Percentiles rank a stretch among this genome's conserved stretches.
Evolutionary conservation across 2,797 vertebrate species (phyloP).

Genomic region (Morus bassanus): DNA sequence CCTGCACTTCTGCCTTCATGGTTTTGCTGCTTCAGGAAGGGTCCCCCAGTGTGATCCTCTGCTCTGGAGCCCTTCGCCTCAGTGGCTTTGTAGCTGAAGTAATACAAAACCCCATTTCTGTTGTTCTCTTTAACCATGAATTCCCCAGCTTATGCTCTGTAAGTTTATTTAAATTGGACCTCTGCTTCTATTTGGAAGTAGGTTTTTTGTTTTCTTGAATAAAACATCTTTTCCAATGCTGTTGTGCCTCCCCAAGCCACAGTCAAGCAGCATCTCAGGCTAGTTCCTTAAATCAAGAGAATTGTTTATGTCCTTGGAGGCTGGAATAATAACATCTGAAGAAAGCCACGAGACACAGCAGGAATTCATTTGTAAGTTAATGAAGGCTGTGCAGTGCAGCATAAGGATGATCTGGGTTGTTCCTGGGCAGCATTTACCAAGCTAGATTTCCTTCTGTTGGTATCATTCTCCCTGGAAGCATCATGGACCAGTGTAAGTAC

Average conservation of each 20-base stretch:
- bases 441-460: neutral
- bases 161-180: slow-evolving; percentile 1
- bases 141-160: neutral
- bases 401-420: neutral
- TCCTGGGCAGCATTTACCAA: slow-evolving; percentile 8
- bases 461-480: neutral
- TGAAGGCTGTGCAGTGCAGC: neutral
- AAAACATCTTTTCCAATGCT: slow-evolving; percentile 21
- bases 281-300: slow-evolving; percentile 24
- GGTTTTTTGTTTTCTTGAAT: slow-evolving; percentile 35
- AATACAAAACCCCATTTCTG: neutral
- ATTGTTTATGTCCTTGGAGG: slow-evolving; percentile 13
- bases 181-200: slow-evolving; percentile 1
- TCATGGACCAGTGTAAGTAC: neutral
- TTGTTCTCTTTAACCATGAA: neutral
- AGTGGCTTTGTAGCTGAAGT: neutral
- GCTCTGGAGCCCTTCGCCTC: too few species aligned
- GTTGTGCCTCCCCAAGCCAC: neutral
- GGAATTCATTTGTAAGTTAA: slow-evolving; percentile 36
- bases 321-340: neutral
- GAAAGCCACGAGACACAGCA: neutral
- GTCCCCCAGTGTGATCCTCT: too few species aligned
- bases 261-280: slow-evolving; percentile 10
- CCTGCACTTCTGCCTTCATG: too few species aligned
- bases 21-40: too few species aligned